Conservation (phyloP, 2,797 vertebrate genomes). For the Acanthiza pusilla region DNA sequence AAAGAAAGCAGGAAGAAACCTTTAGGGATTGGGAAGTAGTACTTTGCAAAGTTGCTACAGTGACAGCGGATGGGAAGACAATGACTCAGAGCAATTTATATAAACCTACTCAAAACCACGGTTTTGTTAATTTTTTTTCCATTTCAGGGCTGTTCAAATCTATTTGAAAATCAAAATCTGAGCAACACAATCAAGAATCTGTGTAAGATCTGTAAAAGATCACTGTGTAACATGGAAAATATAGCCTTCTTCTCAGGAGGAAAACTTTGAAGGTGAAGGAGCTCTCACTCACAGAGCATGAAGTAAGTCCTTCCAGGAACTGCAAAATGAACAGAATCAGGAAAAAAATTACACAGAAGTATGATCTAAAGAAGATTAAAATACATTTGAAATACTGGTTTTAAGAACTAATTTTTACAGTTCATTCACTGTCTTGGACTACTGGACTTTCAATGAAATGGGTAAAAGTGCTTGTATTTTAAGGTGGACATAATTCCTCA, state of each 20-base stretch:
- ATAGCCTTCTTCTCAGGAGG: not conserved
- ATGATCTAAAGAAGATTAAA: not conserved
- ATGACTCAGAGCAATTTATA: not conserved
- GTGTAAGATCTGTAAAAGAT: not conserved
- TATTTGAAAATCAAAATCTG: slow-evolving; percentile 37
- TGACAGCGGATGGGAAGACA: not conserved
- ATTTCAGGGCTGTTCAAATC: slow-evolving; percentile 41
- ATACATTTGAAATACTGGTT: not conserved
- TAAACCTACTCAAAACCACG: not conserved
- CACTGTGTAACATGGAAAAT: not conserved
- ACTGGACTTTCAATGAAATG: not conserved
- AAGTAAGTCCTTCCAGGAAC: slow-evolving; percentile 18
- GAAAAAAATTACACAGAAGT: not conserved
- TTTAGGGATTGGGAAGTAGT: not conserved
- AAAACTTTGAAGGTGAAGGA: not conserved
- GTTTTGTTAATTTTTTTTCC: not conserved
- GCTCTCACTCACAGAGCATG: not conserved
- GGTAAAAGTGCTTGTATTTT: not conserved
- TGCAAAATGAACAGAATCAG: slow-evolving; percentile 2
- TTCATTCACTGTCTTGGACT: not conserved
- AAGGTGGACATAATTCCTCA: not conserved
- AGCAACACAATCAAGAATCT: not conserved
- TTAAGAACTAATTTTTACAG: not conserved
- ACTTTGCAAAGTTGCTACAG: not conserved
- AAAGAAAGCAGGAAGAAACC: not conserved